Percentiles rank a stretch among this genome's conserved stretches.
Evolutionary conservation across 2,888 invertebrate species (phyloP).

Genomic region (Acheta domesticus): DNA sequence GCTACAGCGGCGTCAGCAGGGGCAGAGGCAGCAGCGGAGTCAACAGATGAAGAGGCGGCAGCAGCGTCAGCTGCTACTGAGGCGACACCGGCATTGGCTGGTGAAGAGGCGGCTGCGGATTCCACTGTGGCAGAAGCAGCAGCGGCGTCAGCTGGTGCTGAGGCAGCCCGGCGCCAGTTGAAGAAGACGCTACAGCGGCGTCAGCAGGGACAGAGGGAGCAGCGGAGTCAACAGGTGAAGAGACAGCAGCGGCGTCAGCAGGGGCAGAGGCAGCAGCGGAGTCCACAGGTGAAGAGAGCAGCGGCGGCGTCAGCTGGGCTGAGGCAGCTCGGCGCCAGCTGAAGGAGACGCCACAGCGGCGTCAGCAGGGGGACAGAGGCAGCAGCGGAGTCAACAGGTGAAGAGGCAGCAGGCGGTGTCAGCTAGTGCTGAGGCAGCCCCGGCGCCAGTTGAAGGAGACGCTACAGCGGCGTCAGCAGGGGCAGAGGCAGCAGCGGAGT

Average conservation of each 20-base stretch:
- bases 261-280: neutral
- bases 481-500: too few species aligned
- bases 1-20: neutral
- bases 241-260: neutral
- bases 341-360: neutral
- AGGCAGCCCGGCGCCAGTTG: neutral
- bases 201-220: neutral
- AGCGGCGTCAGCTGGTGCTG: neutral
- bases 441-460: too few species aligned
- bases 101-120: too few species aligned
- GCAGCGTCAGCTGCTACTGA: neutral
- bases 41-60: neutral
- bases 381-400: neutral
- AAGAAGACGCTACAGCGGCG: neutral
- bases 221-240: neutral
- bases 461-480: too few species aligned
- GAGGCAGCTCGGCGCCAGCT: neutral
- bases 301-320: neutral
- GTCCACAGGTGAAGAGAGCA: neutral
- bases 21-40: neutral
- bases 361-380: neutral
- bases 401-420: neutral
- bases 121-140: too few species aligned
- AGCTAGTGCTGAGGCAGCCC: too few species aligned
- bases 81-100: too few species aligned